phyloP scores from a whole-genome alignment of 2,797 vertebrate species.

The Pygocentrus nattereri region DNA sequence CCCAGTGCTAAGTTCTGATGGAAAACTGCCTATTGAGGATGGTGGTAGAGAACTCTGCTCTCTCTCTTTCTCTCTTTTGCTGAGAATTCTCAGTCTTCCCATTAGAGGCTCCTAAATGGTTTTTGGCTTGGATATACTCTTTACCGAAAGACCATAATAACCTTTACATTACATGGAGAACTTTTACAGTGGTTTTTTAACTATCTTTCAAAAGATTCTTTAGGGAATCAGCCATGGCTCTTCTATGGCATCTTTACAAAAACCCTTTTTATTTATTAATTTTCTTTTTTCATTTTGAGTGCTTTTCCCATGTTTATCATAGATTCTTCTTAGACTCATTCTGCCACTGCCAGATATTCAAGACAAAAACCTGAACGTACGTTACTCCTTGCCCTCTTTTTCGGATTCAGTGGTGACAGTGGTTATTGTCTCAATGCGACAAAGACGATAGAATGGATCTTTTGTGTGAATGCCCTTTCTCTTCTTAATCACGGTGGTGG shows the following conservation, averaged over 20 bases:
- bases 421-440: slow-evolving; percentile 28
- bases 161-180: background rate
- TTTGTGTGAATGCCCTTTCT: slow-evolving; percentile 12
- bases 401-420: background rate
- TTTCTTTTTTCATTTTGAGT: no score
- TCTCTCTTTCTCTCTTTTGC: background rate
- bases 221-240: background rate
- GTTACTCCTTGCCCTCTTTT: background rate
- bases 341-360: background rate
- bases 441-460: slow-evolving; percentile 31
- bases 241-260: background rate
- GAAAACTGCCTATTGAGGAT: slow-evolving; percentile 10
- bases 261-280: background rate
- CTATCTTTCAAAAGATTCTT: background rate
- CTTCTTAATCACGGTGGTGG: background rate
- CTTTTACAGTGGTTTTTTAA: no score
- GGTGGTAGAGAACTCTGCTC: background rate
- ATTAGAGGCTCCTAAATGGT: background rate
- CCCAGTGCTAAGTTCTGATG: slow-evolving; percentile 14
- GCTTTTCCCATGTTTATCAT: background rate
- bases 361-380: background rate
- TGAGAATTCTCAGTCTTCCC: background rate
- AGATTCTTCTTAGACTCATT: background rate
- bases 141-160: background rate
- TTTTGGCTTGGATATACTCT: background rate